Evolutionary conservation across 2,888 invertebrate genomes (phyloP).

Genomic region (Diplolepis rosae): DNA sequence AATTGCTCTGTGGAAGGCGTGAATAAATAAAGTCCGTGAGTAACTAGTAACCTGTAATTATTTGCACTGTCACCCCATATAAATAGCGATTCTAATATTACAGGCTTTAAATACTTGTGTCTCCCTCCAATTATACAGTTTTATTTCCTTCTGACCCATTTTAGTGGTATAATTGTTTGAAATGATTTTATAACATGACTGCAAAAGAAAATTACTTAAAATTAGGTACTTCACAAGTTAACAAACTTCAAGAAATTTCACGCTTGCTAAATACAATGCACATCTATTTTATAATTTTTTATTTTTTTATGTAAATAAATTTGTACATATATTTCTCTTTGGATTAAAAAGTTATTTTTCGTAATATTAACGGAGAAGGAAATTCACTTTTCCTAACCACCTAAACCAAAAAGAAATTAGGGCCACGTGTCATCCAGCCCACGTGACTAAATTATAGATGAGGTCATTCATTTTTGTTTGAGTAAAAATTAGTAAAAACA

Average conservation of each 20-base stretch:
- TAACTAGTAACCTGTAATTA: constrained; percentile 68
- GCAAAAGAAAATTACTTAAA: neutral
- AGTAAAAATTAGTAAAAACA: too few relatives aligned
- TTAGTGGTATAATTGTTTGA: constrained; percentile 36
- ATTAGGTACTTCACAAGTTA: neutral
- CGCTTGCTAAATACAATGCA: neutral
- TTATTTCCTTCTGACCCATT: constrained; percentile 24
- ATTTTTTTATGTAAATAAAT: too few relatives aligned
- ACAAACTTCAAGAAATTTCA: neutral
- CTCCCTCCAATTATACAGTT: constrained; percentile 20
- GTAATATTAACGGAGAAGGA: neutral
- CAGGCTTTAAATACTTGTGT: constrained; percentile 28
- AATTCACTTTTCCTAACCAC: neutral
- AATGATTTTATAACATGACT: constrained; percentile 33
- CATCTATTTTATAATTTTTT: neutral
- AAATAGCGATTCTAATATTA: constrained; percentile 2
- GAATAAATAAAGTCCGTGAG: constrained; percentile 67
- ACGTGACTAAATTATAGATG: too few relatives aligned
- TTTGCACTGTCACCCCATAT: constrained; percentile 56
- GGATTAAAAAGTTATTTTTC: too few relatives aligned
- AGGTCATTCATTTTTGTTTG: too few relatives aligned
- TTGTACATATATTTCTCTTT: too few relatives aligned
- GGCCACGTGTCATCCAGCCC: too few relatives aligned
- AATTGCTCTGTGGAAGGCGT: constrained; percentile 58
- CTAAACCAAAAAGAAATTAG: neutral